Conservation (phyloP, 2,797 vertebrate species). For the Spea hammondii region DNA sequence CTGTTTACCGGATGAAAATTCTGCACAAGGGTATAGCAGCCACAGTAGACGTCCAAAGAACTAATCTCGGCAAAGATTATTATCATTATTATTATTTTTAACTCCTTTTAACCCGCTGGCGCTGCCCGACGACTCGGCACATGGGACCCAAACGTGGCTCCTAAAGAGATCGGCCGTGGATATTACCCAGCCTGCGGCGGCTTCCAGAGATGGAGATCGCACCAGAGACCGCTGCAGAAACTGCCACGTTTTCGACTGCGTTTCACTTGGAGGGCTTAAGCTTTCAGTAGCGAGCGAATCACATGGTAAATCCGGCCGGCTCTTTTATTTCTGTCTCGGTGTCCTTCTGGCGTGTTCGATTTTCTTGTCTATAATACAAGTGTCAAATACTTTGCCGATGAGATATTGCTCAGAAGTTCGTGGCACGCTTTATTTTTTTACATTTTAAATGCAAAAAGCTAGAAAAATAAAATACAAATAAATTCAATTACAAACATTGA, state of each 20-base stretch:
- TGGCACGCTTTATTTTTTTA: neutral
- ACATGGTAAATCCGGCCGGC: slow-evolving; percentile 57
- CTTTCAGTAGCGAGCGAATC: slow-evolving; percentile 56
- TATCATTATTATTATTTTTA: slow-evolving; percentile 16
- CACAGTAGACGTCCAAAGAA: slow-evolving; percentile 46
- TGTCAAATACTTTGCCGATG: neutral
- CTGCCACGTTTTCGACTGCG: slow-evolving; percentile 59
- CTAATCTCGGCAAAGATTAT: slow-evolving; percentile 25
- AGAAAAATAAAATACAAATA: no score
- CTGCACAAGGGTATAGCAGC: slow-evolving; percentile 51
- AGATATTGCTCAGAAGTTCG: slow-evolving; percentile 1
- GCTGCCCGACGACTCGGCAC: slow-evolving; percentile 29
- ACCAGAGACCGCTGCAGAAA: slow-evolving; percentile 47
- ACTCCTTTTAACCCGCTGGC: slow-evolving; percentile 19
- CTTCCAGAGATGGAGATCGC: slow-evolving; percentile 54
- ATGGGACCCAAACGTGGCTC: slow-evolving; percentile 24
- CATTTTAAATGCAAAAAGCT: no score
- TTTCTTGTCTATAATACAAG: slow-evolving; percentile 7
- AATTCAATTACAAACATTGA: no score
- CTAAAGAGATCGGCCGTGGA: slow-evolving; percentile 53
- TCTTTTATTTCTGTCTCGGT: slow-evolving; percentile 26
- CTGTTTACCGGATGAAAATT: slow-evolving; percentile 60
- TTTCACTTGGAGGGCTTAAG: slow-evolving; percentile 58
- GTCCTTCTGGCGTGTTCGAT: neutral
- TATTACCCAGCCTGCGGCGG: neutral